Percentiles rank a stretch among this genome's conserved stretches.
Conservation (phyloP, 2,888 invertebrate genomes). For the Graphium colonna region DNA sequence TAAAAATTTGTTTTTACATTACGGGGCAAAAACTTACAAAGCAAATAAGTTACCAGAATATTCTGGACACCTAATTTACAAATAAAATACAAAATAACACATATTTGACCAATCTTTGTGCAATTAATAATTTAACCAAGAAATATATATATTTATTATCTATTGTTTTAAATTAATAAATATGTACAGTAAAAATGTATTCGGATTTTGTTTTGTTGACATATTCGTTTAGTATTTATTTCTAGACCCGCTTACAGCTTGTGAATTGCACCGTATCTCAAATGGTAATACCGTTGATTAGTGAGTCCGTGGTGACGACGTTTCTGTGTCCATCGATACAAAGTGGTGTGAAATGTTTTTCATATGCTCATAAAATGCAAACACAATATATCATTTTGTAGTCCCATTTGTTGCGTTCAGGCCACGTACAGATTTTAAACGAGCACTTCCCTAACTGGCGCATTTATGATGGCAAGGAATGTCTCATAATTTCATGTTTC, state of each 20-base stretch:
- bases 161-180: no score
- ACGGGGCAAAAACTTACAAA: no score
- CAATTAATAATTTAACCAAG: no score
- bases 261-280: conserved; percentile 34
- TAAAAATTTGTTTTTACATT: no score
- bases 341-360: conserved; percentile 48
- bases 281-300: conserved; percentile 53
- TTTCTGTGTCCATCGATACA: conserved; percentile 52
- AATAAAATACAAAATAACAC: no score
- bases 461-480: conserved; percentile 16
- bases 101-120: no score
- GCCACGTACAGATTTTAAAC: conserved; percentile 32
- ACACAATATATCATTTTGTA: conserved; percentile 34
- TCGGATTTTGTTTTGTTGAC: neutral
- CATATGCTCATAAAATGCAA: conserved; percentile 31
- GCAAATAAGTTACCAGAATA: no score
- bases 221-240: neutral
- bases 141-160: no score
- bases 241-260: conserved; percentile 5
- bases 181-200: no score
- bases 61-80: no score
- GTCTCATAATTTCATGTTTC: conserved; percentile 14
- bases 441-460: conserved; percentile 22
- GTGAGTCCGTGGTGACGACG: conserved; percentile 53
- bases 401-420: conserved; percentile 43